Evolutionary conservation across 2,797 vertebrate genomes (phyloP).

Genomic region (Apogon talboti): DNA sequence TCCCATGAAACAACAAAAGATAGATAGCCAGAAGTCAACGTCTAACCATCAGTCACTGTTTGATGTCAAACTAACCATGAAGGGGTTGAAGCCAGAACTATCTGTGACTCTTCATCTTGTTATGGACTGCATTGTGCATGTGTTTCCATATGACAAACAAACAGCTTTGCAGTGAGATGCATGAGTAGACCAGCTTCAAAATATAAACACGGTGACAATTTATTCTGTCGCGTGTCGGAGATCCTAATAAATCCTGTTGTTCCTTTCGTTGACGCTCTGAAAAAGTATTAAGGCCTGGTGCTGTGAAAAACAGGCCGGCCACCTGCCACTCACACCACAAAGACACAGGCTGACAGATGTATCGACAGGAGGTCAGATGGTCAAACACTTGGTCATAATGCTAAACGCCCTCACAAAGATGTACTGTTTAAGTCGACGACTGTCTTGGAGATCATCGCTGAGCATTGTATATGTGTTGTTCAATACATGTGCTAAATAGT

Average conservation of each 20-base stretch:
- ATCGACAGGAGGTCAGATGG: constrained; percentile 76
- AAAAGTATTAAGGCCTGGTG: constrained; percentile 54
- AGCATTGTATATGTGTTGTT: constrained; percentile 19
- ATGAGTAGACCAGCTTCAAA: not conserved
- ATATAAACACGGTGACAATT: constrained; percentile 11
- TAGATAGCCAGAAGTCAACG: not conserved
- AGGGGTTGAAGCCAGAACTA: not conserved
- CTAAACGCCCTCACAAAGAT: constrained; percentile 62
- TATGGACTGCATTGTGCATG: not conserved
- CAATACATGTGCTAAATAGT: constrained; percentile 33
- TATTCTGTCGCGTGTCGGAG: constrained; percentile 27
- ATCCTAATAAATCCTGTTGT: constrained; percentile 53
- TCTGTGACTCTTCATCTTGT: not conserved
- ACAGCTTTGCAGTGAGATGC: not conserved
- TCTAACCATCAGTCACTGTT: not conserved
- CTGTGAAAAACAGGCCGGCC: constrained; percentile 64
- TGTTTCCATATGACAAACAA: constrained; percentile 13
- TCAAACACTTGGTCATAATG: constrained; percentile 69
- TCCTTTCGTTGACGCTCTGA: constrained; percentile 47
- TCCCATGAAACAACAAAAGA: too few relatives aligned
- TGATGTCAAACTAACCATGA: not conserved
- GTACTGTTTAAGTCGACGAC: constrained; percentile 41
- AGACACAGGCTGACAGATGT: constrained; percentile 75
- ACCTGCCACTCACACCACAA: constrained; percentile 77
- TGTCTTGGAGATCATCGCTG: constrained; percentile 19